Conservation (phyloP, 2,113 vertebrate genomes). For the Alethe castanea region DNA sequence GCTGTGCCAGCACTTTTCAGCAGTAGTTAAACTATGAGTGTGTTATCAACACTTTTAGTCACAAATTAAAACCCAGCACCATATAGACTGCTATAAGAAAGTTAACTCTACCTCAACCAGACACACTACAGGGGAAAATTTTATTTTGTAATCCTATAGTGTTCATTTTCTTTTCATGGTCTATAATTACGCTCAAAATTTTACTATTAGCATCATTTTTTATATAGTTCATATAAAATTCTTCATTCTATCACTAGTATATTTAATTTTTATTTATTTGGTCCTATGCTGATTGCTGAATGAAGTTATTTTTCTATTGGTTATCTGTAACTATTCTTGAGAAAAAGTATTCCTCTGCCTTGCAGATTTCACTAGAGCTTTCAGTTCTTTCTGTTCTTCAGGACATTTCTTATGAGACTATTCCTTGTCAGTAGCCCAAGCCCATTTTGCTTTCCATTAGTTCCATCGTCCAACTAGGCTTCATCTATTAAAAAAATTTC, state of each 20-base stretch:
- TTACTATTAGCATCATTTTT: background rate
- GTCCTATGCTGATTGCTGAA: background rate
- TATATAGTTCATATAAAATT: background rate
- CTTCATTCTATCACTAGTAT: background rate
- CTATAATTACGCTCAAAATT: background rate
- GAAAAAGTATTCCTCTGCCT: background rate
- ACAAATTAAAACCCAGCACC: background rate
- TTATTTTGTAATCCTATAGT: rapidly evolving
- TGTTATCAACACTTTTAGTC: background rate
- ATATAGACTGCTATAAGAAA: background rate
- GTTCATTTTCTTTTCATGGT: background rate
- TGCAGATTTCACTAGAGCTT: background rate
- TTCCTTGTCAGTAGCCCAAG: background rate
- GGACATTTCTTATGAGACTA: background rate
- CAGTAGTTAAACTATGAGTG: background rate
- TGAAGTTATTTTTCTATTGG: background rate
- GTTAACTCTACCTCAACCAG: background rate
- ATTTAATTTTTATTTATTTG: background rate
- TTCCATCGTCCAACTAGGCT: background rate
- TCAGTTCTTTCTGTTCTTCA: background rate
- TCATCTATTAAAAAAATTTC: rapidly evolving
- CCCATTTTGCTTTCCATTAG: background rate
- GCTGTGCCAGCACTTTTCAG: background rate
- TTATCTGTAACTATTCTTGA: background rate
- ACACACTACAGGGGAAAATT: background rate